These are phyloP conservation scores for Anniella stebbinsi DNA, from an alignment of 2,797 vertebrate species.

Conservation along the genomic window DNA sequence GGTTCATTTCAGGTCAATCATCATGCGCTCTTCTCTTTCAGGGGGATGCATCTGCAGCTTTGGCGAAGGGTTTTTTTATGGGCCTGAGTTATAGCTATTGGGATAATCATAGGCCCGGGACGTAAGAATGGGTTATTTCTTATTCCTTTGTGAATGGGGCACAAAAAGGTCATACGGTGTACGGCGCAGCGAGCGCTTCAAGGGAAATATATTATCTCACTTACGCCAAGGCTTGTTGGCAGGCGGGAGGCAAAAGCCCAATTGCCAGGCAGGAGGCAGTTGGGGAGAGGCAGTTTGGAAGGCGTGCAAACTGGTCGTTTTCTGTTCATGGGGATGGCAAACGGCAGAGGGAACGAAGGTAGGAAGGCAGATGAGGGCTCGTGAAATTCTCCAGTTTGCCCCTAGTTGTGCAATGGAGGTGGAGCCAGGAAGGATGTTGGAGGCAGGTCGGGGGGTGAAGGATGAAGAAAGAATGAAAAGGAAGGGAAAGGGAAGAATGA, in stretches of 20 bases:
- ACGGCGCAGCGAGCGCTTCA: slow-evolving; percentile 72
- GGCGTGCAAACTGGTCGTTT: not conserved
- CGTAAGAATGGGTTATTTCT: slow-evolving; percentile 70
- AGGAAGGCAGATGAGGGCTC: not conserved
- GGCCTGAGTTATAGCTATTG: slow-evolving; percentile 63
- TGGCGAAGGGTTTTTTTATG: slow-evolving; percentile 67
- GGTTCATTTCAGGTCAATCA: slow-evolving; percentile 63
- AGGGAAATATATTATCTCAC: slow-evolving; percentile 71
- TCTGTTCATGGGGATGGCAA: not conserved
- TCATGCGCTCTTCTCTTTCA: slow-evolving; percentile 59
- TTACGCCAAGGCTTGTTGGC: slow-evolving; percentile 65
- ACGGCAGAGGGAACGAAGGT: not conserved
- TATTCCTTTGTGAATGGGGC: slow-evolving; percentile 73
- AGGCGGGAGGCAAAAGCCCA: slow-evolving; percentile 26
- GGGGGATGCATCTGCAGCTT: slow-evolving; percentile 65
- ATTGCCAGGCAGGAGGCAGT: not conserved
- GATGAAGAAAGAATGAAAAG: too few species aligned
- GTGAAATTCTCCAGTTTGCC: too few species aligned
- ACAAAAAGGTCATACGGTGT: slow-evolving; percentile 65
- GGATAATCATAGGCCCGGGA: slow-evolving; percentile 65
- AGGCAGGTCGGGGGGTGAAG: too few species aligned
- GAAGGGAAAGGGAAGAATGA: too few species aligned
- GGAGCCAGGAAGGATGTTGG: too few species aligned
- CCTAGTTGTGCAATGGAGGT: too few species aligned
- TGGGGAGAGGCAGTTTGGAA: not conserved